Percentiles rank a stretch among this genome's conserved stretches.
Conservation (phyloP, 2,113 vertebrate genomes). For the Empidonax traillii region DNA sequence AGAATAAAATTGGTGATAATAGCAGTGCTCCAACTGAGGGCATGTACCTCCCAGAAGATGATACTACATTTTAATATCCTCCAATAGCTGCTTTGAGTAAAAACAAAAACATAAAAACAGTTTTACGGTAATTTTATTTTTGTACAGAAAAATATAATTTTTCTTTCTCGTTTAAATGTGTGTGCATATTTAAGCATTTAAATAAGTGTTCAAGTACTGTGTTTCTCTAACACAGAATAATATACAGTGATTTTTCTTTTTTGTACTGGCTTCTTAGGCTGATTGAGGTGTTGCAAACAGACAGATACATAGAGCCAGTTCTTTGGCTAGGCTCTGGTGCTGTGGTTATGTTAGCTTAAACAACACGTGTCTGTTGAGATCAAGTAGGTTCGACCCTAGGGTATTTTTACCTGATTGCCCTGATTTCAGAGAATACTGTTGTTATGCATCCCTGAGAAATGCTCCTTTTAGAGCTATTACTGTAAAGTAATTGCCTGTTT, state of each 20-base stretch:
- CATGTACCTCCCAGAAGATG: not conserved
- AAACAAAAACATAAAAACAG: not conserved
- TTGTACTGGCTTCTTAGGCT: not conserved
- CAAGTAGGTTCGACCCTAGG: not conserved
- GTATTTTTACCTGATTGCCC: not conserved
- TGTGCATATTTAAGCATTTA: not conserved
- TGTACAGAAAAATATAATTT: not conserved
- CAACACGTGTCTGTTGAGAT: not conserved
- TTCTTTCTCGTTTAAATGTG: not conserved
- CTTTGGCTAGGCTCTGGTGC: not conserved
- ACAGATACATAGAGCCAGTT: not conserved
- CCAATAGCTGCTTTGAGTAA: not conserved
- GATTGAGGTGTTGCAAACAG: not conserved
- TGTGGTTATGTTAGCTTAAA: not conserved
- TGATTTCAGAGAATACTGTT: not conserved
- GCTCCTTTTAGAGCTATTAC: not conserved
- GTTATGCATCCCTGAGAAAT: not conserved
- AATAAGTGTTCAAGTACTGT: not conserved
- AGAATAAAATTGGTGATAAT: not conserved
- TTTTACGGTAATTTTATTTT: not conserved
- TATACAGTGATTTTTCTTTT: not conserved
- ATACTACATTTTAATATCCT: not conserved
- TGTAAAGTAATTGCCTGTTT: not conserved
- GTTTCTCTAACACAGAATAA: not conserved
- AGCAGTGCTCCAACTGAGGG: not conserved